Conservation (phyloP, 2,888 invertebrate species). For the Cheilosia grossa region DNA sequence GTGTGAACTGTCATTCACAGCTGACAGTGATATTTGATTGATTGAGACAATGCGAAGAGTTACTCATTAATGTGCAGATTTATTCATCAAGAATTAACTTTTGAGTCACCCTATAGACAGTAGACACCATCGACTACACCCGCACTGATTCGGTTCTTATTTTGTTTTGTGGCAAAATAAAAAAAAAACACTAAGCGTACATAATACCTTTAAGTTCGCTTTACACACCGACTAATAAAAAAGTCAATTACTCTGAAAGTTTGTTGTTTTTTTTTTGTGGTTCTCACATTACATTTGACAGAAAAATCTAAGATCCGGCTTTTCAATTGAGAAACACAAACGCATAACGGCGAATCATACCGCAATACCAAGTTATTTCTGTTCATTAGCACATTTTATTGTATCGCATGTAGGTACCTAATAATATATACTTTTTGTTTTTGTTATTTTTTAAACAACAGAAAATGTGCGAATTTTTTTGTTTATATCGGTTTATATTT, state of each 20-base stretch:
- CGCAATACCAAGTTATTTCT: constrained; percentile 50
- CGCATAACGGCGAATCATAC: constrained; percentile 47
- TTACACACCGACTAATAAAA: constrained; percentile 8
- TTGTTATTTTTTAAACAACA: neutral
- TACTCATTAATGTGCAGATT: too few species aligned
- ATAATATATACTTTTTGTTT: constrained; percentile 3
- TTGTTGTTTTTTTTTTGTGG: too few species aligned
- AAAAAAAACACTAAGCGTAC: too few species aligned
- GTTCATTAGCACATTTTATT: constrained; percentile 62
- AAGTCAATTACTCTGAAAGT: constrained; percentile 24
- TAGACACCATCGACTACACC: too few species aligned
- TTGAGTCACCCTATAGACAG: too few species aligned
- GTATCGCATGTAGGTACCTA: constrained; percentile 28
- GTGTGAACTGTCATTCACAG: too few species aligned
- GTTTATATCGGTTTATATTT: constrained; percentile 23
- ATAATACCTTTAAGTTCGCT: neutral
- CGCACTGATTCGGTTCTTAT: too few species aligned
- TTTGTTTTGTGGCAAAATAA: too few species aligned
- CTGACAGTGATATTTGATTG: too few species aligned
- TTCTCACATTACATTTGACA: constrained; percentile 1
- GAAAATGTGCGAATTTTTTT: constrained; percentile 53
- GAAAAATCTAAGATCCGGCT: constrained; percentile 30
- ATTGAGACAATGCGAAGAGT: too few species aligned
- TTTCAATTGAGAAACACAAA: constrained; percentile 45
- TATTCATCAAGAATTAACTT: too few species aligned